These are phyloP conservation scores for Stramonita haemastoma DNA, from an alignment of 2,888 invertebrate genomes.

Conservation along the genomic window DNA sequence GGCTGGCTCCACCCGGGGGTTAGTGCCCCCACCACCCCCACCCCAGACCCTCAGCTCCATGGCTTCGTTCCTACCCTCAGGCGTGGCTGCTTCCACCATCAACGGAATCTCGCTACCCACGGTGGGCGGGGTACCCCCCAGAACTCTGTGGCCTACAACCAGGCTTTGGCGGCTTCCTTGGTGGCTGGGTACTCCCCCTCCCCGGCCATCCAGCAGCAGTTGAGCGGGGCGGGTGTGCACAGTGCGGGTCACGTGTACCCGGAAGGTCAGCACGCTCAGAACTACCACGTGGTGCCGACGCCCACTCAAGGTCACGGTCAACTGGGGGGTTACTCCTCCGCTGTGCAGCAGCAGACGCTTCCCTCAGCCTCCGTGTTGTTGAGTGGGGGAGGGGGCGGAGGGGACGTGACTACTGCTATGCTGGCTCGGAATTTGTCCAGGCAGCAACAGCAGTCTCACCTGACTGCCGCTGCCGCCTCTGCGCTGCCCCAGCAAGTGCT, in stretches of 20 bases:
- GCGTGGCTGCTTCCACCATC: slow-evolving; percentile 25
- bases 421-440: slow-evolving; percentile 21
- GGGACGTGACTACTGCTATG: neutral
- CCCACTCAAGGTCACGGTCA: slow-evolving; percentile 15
- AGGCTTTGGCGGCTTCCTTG: slow-evolving; percentile 35
- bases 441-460: slow-evolving; percentile 22
- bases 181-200: slow-evolving; percentile 34
- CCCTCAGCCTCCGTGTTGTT: slow-evolving; percentile 2
- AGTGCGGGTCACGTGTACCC: slow-evolving; percentile 31
- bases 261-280: slow-evolving; percentile 37
- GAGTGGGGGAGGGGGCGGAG: slow-evolving; percentile 27
- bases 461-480: neutral
- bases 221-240: slow-evolving; percentile 16
- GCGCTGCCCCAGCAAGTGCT: slow-evolving; percentile 22
- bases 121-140: neutral
- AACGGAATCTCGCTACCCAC: slow-evolving; percentile 37
- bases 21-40: neutral
- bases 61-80: slow-evolving; percentile 32
- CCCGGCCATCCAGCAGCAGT: slow-evolving; percentile 18
- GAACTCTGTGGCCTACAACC: slow-evolving; percentile 31
- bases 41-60: slow-evolving; percentile 17
- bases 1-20: slow-evolving; percentile 4
- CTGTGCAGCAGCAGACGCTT: slow-evolving; percentile 4
- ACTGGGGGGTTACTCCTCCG: slow-evolving; percentile 23
- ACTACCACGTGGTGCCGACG: slow-evolving; percentile 33